phyloP scores from a whole-genome alignment of 2,113 vertebrate species.

The Aegypius monachus region DNA sequence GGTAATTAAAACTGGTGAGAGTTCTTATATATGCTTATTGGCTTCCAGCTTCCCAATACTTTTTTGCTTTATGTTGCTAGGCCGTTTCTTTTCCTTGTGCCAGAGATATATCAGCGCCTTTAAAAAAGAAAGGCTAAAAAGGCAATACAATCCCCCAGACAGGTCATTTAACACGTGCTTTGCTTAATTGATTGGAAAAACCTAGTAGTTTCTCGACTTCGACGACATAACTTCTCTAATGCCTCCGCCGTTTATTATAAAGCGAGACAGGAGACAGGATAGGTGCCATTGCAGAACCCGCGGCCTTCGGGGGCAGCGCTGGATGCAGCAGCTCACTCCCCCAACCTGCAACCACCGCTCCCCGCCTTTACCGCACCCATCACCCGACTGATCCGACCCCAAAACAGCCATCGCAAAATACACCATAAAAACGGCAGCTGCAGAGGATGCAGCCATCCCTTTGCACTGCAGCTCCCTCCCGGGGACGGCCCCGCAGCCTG shows the following conservation, averaged over 20 bases:
- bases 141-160: neutral
- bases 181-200: slow-evolving; percentile 5
- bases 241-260: neutral
- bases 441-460: neutral
- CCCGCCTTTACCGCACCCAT: neutral
- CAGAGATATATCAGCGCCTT: neutral
- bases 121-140: neutral
- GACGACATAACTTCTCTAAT: neutral
- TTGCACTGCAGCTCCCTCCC: neutral
- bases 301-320: neutral
- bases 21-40: neutral
- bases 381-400: rapidly evolving
- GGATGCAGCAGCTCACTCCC: neutral
- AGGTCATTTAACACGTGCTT: neutral
- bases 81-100: neutral
- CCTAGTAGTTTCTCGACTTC: neutral
- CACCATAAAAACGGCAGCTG: neutral
- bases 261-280: neutral
- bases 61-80: neutral
- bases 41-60: neutral
- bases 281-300: neutral
- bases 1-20: slow-evolving; percentile 12
- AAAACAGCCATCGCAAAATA: neutral
- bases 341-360: no score
- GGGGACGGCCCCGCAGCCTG: neutral